Conservation (phyloP, 2,113 vertebrate species). For the Neodon shergylaensis region DNA sequence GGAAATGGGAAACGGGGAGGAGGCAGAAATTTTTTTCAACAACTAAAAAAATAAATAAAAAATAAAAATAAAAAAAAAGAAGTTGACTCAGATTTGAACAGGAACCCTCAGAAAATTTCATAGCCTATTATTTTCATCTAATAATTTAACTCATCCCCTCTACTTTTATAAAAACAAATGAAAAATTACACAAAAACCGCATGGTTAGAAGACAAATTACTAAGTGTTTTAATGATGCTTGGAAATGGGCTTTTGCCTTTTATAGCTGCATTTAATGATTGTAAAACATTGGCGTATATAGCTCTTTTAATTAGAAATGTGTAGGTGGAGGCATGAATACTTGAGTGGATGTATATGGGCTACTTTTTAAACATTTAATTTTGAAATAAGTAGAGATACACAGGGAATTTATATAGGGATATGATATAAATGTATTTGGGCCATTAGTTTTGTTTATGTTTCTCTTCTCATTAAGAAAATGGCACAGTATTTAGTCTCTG, state of each 20-base stretch:
- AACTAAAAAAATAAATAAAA: too few species aligned
- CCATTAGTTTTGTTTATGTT: not conserved
- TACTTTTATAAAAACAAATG: not conserved
- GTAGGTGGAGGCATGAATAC: not conserved
- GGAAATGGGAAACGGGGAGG: too few species aligned
- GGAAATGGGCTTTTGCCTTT: not conserved
- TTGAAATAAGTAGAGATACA: constrained; percentile 10
- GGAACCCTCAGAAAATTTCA: not conserved
- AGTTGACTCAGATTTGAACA: not conserved
- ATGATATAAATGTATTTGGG: not conserved
- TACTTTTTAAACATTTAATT: not conserved
- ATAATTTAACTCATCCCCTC: not conserved
- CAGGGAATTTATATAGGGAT: not conserved
- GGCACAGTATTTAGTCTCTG: not conserved
- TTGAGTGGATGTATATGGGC: not conserved
- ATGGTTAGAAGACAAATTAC: not conserved
- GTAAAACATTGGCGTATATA: not conserved
- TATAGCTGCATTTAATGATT: not conserved
- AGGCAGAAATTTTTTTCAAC: too few species aligned
- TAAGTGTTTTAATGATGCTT: not conserved
- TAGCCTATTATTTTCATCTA: not conserved
- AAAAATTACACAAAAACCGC: not conserved
- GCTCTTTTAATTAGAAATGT: constrained; percentile 3
- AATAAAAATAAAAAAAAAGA: too few species aligned
- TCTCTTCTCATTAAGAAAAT: constrained; percentile 26